Percentiles rank a stretch among this genome's conserved stretches.
Conservation (phyloP, 2,888 invertebrate genomes). For the Zaprionus bogoriensis region DNA sequence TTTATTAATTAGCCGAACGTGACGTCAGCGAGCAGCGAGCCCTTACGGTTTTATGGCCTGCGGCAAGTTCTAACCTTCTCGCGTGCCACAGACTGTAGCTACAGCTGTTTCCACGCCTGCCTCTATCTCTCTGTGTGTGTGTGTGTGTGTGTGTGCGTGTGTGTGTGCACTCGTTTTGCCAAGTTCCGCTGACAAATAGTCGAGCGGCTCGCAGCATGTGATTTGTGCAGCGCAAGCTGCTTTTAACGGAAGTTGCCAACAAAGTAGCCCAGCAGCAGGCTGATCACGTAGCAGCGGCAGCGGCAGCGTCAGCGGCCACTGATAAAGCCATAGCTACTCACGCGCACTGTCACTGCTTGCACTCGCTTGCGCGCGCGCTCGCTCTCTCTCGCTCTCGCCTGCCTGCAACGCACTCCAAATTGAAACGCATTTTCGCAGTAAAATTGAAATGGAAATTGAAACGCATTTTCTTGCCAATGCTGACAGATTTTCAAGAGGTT, state of each 20-base stretch:
- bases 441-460: conserved; percentile 38
- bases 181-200: conserved; percentile 4
- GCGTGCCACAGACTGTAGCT: background rate
- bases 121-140: background rate
- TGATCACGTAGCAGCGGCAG: conserved; percentile 30
- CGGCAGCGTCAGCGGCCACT: background rate
- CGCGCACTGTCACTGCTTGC: background rate
- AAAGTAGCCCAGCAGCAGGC: conserved; percentile 42
- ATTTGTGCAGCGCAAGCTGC: conserved; percentile 42
- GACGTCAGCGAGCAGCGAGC: conserved; percentile 48
- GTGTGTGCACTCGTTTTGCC: conserved; percentile 32
- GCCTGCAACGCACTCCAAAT: conserved; percentile 1
- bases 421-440: conserved; percentile 55
- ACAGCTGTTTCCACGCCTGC: background rate
- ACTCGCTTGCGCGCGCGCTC: background rate
- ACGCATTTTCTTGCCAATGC: conserved; percentile 34
- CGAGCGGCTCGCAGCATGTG: too few relatives aligned
- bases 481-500: conserved; percentile 44
- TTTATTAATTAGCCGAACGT: conserved; percentile 66
- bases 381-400: background rate
- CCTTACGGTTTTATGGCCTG: background rate
- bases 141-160: conserved; percentile 43
- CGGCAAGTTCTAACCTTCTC: background rate
- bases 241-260: conserved; percentile 48
- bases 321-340: conserved; percentile 14